Percentiles rank a stretch among this genome's conserved stretches.
Conservation (phyloP, 2,797 vertebrate species). For the Strix occidentalis region DNA sequence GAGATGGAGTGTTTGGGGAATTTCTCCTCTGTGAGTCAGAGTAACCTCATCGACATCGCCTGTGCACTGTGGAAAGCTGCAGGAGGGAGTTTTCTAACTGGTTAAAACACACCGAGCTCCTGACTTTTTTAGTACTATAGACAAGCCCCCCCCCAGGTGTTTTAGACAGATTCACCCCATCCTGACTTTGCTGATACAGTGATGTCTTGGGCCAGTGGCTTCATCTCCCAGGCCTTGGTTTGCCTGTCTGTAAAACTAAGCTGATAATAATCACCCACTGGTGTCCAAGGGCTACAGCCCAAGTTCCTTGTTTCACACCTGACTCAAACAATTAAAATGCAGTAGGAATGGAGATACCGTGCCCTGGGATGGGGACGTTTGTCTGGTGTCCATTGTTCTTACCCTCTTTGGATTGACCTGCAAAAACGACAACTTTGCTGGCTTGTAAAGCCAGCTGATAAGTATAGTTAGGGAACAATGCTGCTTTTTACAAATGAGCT, state of each 20-base stretch:
- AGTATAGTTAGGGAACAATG: neutral
- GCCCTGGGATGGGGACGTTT: neutral
- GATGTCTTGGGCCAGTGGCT: neutral
- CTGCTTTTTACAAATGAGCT: neutral
- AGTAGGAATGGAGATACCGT: neutral
- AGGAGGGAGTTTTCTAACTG: neutral
- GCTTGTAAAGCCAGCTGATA: neutral
- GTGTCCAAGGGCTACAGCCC: neutral
- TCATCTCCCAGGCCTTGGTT: neutral
- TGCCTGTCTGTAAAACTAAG: neutral
- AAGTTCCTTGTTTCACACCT: neutral
- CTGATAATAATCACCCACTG: neutral
- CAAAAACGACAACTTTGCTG: neutral
- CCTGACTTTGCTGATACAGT: neutral
- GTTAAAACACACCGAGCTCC: neutral
- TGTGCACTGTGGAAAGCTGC: neutral
- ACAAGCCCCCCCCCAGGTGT: accelerated
- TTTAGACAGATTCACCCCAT: neutral
- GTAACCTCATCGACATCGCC: accelerated
- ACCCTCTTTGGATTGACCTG: neutral
- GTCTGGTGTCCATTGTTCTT: neutral
- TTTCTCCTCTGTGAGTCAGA: neutral
- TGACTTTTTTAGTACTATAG: neutral
- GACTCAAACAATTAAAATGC: neutral
- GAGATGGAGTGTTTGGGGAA: neutral